Base-by-base conservation (phyloP, 2,797 vertebrate genomes). In the Rhynchonycteris naso region DNA sequence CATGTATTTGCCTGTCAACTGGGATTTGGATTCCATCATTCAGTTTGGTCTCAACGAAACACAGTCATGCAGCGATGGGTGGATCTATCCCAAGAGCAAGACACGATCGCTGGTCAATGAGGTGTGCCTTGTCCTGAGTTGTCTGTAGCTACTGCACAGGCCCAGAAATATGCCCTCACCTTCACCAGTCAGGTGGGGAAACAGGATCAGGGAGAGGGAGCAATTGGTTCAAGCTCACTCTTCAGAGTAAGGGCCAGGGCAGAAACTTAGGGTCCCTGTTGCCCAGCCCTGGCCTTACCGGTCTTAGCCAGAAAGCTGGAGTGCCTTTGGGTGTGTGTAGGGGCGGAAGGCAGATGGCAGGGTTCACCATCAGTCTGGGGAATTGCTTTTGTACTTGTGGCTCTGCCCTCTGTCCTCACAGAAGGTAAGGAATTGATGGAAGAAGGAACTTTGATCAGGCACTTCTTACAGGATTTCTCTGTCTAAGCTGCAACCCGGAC, bases 1-100 rank as follows among this genome's bases (percentile, higher is more conserved):
- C 28, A 99, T 99, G 99, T 99, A 99, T 94, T 93, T 97, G 2
- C 99, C 99, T 7, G 98, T 99, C 58, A n/a, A 97, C 19, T 97
- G 95, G 96, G 98, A 98, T 65, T 91, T 99, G 38, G 98, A 98
- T 1, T 97, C 91, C 0, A 99, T 99, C 90, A 97, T 98, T 95
- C 94, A 93, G 0, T 98, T 98, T 22, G 98, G 99, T 59, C 94
- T 99, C 5, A 99, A 99, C 28, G 6, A 24, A 0, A 99, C 99
- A 1, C 96, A 97, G 0, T 65, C 66, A 2, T 99, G 99, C 65
- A 65, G n/a, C 0, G n/a, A 98, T 33, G 99, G 99, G 28, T 99
- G 98, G 75, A 72, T 97, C 58, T 99, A 99, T 78, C 97, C 98
- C 3, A 80, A 76, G 0, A 13, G 88, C 74, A 94, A 94, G 10